phyloP scores from a whole-genome alignment of 2,113 vertebrate species.

The Catharus bicknelli region DNA sequence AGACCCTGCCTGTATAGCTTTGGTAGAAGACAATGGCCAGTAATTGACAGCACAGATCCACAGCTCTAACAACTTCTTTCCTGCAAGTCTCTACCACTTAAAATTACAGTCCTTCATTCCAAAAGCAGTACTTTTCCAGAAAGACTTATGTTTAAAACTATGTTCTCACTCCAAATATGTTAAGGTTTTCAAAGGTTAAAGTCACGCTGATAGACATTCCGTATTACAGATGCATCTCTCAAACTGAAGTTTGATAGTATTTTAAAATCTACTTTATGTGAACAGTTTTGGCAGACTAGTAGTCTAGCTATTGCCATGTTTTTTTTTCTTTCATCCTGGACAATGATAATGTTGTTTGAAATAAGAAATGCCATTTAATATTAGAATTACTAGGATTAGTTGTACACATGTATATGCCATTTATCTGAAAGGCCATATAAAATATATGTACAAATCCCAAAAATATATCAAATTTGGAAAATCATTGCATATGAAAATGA shows the following conservation, averaged over 20 bases:
- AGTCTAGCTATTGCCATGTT: background rate
- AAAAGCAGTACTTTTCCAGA: background rate
- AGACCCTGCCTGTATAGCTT: background rate
- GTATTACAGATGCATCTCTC: background rate
- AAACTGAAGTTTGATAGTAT: background rate
- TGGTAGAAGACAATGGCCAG: background rate
- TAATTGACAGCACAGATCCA: background rate
- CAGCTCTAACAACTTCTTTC: background rate
- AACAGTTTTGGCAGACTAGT: background rate
- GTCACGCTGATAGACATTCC: background rate
- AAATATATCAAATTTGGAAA: background rate
- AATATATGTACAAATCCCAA: fast-evolving
- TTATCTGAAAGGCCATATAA: background rate
- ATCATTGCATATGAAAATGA: background rate
- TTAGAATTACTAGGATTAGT: background rate
- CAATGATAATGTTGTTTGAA: background rate
- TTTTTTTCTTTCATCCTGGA: background rate
- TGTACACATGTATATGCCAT: background rate
- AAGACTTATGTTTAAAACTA: background rate
- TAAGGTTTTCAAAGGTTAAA: background rate
- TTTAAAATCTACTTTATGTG: background rate
- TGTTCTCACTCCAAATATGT: background rate
- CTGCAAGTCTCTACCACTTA: background rate
- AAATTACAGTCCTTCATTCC: background rate
- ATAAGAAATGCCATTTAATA: background rate